Percentiles rank a stretch among this genome's conserved stretches.
phyloP scores from a whole-genome alignment of 2,797 vertebrate genomes.

The Lepus townsendii region DNA sequence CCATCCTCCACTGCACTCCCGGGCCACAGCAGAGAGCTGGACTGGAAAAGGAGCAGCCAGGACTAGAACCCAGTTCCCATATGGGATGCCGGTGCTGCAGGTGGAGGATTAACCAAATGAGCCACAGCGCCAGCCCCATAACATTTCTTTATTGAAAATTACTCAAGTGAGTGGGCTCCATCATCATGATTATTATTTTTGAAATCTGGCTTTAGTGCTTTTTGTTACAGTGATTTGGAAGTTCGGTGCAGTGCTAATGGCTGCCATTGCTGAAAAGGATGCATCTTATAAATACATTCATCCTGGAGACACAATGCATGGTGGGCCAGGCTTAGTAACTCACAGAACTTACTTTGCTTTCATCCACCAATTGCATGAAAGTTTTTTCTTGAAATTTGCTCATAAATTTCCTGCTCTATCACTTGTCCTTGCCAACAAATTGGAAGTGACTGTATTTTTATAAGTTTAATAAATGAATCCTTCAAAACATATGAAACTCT shows the following conservation, averaged over 20 bases:
- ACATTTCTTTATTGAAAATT: conserved; percentile 40
- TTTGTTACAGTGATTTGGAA: conserved; percentile 1
- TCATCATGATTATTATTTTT: not conserved
- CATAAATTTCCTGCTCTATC: conserved; percentile 22
- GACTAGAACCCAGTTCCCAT: too few species aligned
- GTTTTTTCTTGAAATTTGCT: conserved; percentile 40
- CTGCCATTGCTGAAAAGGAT: not conserved
- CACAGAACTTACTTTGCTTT: conserved; percentile 20
- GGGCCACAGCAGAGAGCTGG: too few species aligned
- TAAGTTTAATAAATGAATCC: conserved; percentile 43
- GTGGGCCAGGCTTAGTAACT: conserved; percentile 14
- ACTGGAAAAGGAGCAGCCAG: too few species aligned
- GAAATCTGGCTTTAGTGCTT: conserved; percentile 22
- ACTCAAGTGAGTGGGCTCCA: not conserved
- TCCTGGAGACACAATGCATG: not conserved
- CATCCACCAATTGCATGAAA: not conserved
- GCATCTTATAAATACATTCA: not conserved
- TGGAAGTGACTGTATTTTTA: not conserved
- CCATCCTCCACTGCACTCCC: too few species aligned
- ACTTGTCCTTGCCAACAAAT: conserved; percentile 44
- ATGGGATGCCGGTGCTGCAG: too few species aligned
- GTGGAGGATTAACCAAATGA: too few species aligned
- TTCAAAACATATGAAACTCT: conserved; percentile 56
- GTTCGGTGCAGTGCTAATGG: not conserved
- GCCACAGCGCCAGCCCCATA: not conserved